phyloP scores from a whole-genome alignment of 2,797 vertebrate genomes.

The Anisognathus igniventris region DNA sequence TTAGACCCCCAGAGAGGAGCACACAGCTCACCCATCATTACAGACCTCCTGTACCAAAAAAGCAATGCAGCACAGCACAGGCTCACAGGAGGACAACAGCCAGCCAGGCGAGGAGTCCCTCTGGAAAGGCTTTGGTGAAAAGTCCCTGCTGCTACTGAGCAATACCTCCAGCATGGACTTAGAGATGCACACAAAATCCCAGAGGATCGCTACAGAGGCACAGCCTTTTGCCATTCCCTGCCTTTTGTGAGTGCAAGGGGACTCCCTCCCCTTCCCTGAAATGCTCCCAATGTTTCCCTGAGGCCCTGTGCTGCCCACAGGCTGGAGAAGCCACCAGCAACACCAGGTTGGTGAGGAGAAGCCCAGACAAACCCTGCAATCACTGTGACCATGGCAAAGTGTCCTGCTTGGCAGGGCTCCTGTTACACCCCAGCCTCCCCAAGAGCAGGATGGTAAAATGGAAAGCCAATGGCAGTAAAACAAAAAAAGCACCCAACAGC shows the following conservation, averaged over 20 bases:
- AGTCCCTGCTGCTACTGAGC: neutral
- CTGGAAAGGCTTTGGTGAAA: neutral
- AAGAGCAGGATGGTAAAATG: neutral
- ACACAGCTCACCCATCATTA: neutral
- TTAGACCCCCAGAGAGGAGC: neutral
- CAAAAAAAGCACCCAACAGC: neutral
- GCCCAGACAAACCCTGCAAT: neutral
- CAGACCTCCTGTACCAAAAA: neutral
- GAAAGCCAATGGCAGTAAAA: neutral
- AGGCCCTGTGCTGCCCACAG: fast-evolving
- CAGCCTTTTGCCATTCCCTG: neutral
- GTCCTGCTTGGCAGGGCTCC: neutral
- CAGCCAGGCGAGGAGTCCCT: fast-evolving
- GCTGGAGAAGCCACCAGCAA: neutral
- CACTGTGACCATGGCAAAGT: neutral
- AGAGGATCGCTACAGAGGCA: neutral
- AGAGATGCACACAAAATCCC: neutral
- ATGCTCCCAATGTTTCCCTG: fast-evolving
- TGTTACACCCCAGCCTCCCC: neutral
- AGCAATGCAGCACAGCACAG: neutral
- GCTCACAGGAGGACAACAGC: neutral
- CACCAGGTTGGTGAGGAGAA: neutral
- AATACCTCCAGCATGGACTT: neutral
- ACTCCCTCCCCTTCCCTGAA: neutral
- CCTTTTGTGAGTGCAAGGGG: fast-evolving